A percentile compares a stretch with the other conserved stretches of the same genome.
phyloP scores from a whole-genome alignment of 2,797 vertebrate species.

The Lutjanus campechanus region DNA sequence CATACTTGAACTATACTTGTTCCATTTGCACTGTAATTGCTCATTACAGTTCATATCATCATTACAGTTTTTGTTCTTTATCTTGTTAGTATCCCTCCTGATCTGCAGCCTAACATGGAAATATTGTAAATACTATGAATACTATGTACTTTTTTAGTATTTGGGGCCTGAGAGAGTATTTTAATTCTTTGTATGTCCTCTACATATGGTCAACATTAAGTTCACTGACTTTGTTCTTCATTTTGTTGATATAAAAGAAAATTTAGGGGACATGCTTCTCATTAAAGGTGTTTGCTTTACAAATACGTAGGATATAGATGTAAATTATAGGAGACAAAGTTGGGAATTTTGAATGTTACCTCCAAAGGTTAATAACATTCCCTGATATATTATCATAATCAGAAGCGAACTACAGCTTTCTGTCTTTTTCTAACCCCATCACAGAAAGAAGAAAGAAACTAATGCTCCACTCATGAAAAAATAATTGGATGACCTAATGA shows the following conservation, averaged over 20 bases:
- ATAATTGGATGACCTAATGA: background rate
- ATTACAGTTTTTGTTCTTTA: too few relatives aligned
- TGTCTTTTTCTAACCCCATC: background rate
- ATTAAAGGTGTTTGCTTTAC: background rate
- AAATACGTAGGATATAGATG: background rate
- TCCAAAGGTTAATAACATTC: background rate
- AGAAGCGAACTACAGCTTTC: background rate
- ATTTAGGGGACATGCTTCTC: background rate
- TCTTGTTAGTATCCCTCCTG: too few relatives aligned
- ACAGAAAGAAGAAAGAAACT: background rate
- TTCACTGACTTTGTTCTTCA: background rate
- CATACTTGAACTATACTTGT: too few relatives aligned
- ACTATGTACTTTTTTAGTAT: too few relatives aligned
- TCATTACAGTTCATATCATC: too few relatives aligned
- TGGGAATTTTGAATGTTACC: too few relatives aligned
- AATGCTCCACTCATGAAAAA: background rate
- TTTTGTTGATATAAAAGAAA: background rate
- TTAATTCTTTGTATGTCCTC: too few relatives aligned
- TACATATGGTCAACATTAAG: too few relatives aligned
- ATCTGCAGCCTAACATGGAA: too few relatives aligned
- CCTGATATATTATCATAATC: background rate
- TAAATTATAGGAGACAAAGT: background rate
- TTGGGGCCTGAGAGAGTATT: too few relatives aligned
- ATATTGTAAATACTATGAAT: too few relatives aligned
- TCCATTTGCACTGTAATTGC: too few relatives aligned